phyloP scores from a whole-genome alignment of 2,888 invertebrate species.

The Volucella inanis region DNA sequence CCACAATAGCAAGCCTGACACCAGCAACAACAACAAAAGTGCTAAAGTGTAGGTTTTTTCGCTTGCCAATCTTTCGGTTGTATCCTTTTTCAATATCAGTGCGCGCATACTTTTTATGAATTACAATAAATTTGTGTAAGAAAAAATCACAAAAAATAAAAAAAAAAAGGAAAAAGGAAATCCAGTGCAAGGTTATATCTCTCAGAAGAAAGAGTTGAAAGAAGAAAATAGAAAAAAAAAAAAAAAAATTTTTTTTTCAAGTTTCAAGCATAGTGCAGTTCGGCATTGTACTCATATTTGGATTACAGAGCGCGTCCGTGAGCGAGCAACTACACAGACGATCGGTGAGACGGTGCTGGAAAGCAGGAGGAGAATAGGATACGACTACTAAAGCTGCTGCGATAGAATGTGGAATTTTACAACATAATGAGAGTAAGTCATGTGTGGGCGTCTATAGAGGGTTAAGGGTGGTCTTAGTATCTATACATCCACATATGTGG shows the following conservation, averaged over 20 bases:
- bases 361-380: conserved; percentile 36
- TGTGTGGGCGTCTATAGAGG: conserved; percentile 14
- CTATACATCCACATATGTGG: no score
- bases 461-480: conserved; percentile 16
- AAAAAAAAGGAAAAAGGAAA: conserved; percentile 32
- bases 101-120: conserved; percentile 66
- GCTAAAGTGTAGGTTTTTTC: conserved; percentile 42
- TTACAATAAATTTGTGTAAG: conserved; percentile 67
- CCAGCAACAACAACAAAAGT: conserved; percentile 3
- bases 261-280: conserved; percentile 56
- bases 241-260: conserved; percentile 19
- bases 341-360: background rate
- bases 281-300: conserved; percentile 59
- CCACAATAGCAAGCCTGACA: background rate
- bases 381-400: conserved; percentile 59
- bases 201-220: conserved; percentile 39
- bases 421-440: conserved; percentile 74
- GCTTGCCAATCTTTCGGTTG: background rate
- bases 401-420: conserved; percentile 73
- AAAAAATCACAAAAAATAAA: background rate
- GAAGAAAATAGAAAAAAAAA: conserved; percentile 24
- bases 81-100: conserved; percentile 54
- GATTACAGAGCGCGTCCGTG: conserved; percentile 64
- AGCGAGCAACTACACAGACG: conserved; percentile 40
- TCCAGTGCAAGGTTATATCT: conserved; percentile 70